These are phyloP conservation scores for Drosophila mettleri DNA, from an alignment of 2,888 invertebrate species.

Conservation along the genomic window DNA sequence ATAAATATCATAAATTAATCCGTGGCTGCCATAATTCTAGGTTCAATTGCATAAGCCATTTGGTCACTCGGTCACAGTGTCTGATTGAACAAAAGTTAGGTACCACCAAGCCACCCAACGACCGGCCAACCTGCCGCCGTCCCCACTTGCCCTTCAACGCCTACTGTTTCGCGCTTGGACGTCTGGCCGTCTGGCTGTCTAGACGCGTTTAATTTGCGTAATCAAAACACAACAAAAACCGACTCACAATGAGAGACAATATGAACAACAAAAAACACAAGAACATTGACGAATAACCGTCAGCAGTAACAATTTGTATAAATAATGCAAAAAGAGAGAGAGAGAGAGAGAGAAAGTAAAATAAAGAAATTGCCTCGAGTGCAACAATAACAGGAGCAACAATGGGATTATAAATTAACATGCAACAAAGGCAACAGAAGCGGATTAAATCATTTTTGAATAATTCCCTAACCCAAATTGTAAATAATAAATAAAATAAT, in stretches of 20 bases:
- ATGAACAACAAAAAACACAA: conserved; percentile 38
- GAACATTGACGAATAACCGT: conserved; percentile 46
- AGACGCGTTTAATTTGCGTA: conserved; percentile 79
- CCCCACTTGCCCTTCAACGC: background rate
- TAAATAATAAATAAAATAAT: conserved; percentile 56
- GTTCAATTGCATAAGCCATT: conserved; percentile 56
- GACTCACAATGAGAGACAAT: conserved; percentile 64
- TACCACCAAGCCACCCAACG: conserved; percentile 3
- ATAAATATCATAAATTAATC: conserved; percentile 17
- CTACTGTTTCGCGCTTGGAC: conserved; percentile 37
- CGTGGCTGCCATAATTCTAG: conserved; percentile 47
- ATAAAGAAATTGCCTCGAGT: conserved; percentile 42
- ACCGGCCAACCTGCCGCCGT: background rate
- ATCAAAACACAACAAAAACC: conserved; percentile 71
- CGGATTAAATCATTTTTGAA: conserved; percentile 18
- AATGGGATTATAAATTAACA: conserved; percentile 62
- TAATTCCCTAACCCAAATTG: conserved; percentile 62
- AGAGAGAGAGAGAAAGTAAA: background rate
- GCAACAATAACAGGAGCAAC: conserved; percentile 46
- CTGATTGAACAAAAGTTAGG: conserved; percentile 6
- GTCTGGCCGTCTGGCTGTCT: conserved; percentile 67
- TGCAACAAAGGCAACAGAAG: conserved; percentile 20
- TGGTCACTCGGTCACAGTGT: conserved; percentile 61
- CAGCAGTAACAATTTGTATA: conserved; percentile 64
- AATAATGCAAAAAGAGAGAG: conserved; percentile 61